Evolutionary conservation across 2,113 vertebrate species (phyloP).

Genomic region (Cyprinodon brontotheroides): DNA sequence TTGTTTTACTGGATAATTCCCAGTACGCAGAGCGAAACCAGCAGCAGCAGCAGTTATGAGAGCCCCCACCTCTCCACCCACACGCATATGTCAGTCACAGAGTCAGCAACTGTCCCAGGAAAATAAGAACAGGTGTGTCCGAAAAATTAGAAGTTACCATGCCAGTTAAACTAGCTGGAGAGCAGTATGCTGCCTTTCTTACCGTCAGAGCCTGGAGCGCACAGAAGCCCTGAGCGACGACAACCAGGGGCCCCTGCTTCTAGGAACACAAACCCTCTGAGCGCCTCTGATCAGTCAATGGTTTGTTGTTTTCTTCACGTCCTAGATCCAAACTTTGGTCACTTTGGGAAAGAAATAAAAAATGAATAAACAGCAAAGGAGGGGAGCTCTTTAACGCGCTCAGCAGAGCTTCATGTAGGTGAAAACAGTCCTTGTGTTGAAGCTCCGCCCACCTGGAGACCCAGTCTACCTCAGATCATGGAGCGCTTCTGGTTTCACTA

Average conservation of each 20-base stretch:
- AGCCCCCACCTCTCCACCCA: constrained; percentile 23
- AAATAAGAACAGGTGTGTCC: not conserved
- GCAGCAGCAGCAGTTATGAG: not conserved
- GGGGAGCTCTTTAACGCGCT: constrained; percentile 35
- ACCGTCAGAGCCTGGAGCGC: constrained; percentile 41
- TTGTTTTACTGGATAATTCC: not conserved
- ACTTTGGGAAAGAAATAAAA: not conserved
- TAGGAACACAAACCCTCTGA: not conserved
- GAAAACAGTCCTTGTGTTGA: constrained; percentile 18
- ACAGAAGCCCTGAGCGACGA: not conserved
- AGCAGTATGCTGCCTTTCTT: constrained; percentile 22
- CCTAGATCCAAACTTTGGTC: not conserved
- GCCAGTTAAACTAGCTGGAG: not conserved
- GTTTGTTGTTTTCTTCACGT: not conserved
- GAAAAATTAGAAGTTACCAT: not conserved
- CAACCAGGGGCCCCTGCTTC: constrained; percentile 18
- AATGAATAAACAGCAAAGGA: not conserved
- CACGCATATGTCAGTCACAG: constrained; percentile 56
- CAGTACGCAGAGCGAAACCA: not conserved
- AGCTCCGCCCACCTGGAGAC: constrained; percentile 54
- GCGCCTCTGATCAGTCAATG: not conserved
- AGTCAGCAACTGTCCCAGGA: constrained; percentile 19
- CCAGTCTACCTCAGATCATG: not conserved
- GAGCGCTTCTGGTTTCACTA: not conserved
- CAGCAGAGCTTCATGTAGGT: constrained; percentile 28